Base-by-base conservation (phyloP, 2,113 vertebrate species). In the Ceratotherium simum region DNA sequence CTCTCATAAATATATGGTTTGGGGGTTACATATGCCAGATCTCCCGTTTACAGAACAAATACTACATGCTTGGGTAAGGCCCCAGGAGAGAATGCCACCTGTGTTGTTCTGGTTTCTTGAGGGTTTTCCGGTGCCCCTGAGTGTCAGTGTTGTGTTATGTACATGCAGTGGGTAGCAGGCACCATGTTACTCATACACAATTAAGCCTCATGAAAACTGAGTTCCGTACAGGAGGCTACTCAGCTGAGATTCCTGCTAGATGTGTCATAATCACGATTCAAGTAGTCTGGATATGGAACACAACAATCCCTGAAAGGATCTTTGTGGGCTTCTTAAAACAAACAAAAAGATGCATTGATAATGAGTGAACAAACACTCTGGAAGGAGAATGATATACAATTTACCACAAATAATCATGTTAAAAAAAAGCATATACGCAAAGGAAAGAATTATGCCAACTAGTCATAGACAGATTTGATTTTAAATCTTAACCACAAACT, bases 151-250 rank as follows among this genome's bases (percentile, higher is more conserved):
- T 11, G 12, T 67, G 29, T 65, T 36, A 27, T 18, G 0, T 12
- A 6, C 2, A 17, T 29, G 29, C 4, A 54, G 8, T 6, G 8
- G 7, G 2, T 9, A 16, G 6, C 13, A 23, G 36, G 25, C 3
- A n/a, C 3, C 0, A 0, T 33, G 4, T 31, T 48, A 39, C 23
- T 42, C 17, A 64, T 5, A 5, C 11, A 67, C 7, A 10, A 3
- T 27, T 29, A n/a, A 86, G 17, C 39, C 21, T 65, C 21, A 1
- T 4, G 2, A 70, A 69, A 78, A 25, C 14, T 36, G 27, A 62
- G n/a, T n/a, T 79, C 21, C 42, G 51, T 20, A 42, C 18, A 87
- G n/a, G 27, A 84, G 67, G 25, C 31, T 39, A 6, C 8, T 64
- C 51, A 31, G 23, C 54, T 56, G 25, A 18, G 5, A 4, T 54